Percentiles rank a stretch among this genome's conserved stretches.
These are phyloP conservation scores for Heliconius hermathena DNA, from an alignment of 1,140 invertebrate genomes.

Conservation along the genomic window DNA sequence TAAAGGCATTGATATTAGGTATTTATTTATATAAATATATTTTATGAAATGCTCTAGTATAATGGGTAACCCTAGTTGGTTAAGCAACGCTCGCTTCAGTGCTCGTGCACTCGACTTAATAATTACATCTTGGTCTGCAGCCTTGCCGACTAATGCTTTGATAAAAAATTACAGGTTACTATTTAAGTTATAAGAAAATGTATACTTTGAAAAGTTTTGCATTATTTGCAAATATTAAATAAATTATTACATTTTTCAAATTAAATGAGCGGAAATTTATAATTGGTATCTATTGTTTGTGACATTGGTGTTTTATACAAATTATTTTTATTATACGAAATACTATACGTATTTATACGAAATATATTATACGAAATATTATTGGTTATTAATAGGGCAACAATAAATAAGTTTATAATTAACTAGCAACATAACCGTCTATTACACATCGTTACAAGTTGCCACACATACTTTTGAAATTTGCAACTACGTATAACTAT, in stretches of 20 bases:
- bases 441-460: background rate
- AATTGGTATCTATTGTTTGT: background rate
- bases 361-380: too few species aligned
- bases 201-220: background rate
- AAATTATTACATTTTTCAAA: too few species aligned
- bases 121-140: constrained; percentile 68
- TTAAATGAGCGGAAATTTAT: background rate
- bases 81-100: constrained; percentile 44
- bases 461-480: constrained; percentile 3
- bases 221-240: background rate
- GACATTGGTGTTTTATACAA: background rate
- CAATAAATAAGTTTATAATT: background rate
- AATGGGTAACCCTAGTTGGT: constrained; percentile 34
- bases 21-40: background rate
- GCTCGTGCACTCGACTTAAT: constrained; percentile 72
- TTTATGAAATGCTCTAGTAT: background rate
- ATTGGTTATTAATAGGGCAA: background rate
- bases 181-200: background rate
- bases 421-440: background rate
- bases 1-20: background rate
- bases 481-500: background rate
- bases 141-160: constrained; percentile 54
- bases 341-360: too few species aligned
- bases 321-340: background rate
- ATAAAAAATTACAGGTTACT: constrained; percentile 2